Conservation (phyloP, 1,140 invertebrate genomes). For the Radopholus similis region DNA sequence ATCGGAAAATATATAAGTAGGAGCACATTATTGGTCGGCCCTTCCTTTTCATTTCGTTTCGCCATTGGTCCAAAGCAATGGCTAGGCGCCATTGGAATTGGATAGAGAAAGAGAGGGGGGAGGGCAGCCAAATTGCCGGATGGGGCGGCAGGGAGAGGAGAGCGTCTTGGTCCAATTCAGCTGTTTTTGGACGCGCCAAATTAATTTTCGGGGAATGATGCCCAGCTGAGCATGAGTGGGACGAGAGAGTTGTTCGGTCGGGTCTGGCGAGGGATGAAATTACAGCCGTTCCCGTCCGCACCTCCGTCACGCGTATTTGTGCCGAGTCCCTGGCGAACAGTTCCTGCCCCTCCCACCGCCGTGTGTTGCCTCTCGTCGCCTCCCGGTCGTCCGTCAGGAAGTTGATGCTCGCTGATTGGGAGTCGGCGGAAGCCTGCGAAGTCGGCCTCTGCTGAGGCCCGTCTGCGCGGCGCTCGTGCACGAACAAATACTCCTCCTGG, state of each 20-base stretch:
- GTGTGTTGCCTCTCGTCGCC: neutral
- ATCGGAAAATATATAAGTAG: no score
- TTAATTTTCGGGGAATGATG: neutral
- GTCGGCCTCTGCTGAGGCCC: neutral
- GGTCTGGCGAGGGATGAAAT: neutral
- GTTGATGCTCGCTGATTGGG: slow-evolving; percentile 28
- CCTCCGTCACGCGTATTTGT: neutral
- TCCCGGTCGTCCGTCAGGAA: slow-evolving; percentile 37
- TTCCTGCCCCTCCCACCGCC: neutral
- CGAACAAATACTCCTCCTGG: slow-evolving; percentile 29
- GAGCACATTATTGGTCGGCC: neutral
- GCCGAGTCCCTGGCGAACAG: neutral
- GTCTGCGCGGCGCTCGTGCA: neutral
- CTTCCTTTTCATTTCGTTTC: no score
- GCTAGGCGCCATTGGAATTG: neutral
- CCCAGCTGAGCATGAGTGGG: neutral
- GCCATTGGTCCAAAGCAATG: no score
- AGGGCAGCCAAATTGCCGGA: no score
- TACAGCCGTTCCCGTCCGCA: neutral
- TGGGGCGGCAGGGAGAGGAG: neutral
- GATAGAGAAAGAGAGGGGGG: neutral
- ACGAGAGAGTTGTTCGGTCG: neutral
- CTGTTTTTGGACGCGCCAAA: neutral
- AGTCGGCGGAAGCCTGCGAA: neutral
- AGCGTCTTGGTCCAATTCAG: no score